Percentiles rank a stretch among this genome's conserved stretches.
Conservation (phyloP, 2,888 invertebrate species). For the Archaeoteleia sp. region DNA sequence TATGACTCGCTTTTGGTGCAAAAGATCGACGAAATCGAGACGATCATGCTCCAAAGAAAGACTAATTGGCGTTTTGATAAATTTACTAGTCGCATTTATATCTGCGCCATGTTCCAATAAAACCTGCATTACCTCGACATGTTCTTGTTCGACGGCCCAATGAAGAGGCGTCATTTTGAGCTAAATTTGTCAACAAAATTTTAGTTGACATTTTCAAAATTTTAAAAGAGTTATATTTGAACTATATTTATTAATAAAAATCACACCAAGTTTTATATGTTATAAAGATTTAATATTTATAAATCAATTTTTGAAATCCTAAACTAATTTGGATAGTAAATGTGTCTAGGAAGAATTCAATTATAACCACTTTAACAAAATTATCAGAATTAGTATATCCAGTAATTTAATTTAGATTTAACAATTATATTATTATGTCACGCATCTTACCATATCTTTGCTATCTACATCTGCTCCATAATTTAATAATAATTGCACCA, state of each 20-base stretch:
- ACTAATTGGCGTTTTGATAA: conserved; percentile 82
- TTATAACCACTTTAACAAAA: too few relatives aligned
- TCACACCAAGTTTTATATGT: too few relatives aligned
- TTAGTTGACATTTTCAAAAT: neutral
- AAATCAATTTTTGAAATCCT: too few relatives aligned
- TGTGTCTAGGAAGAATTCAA: too few relatives aligned
- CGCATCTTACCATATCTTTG: conserved; percentile 86
- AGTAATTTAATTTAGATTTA: too few relatives aligned
- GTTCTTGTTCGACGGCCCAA: conserved; percentile 93
- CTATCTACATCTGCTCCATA: conserved; percentile 85
- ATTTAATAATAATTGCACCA: conserved; percentile 82
- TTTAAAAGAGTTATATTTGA: too few relatives aligned
- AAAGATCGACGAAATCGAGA: conserved; percentile 78
- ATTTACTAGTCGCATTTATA: conserved; percentile 82
- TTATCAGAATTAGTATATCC: too few relatives aligned
- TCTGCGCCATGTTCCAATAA: conserved; percentile 86
- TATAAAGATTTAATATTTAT: too few relatives aligned
- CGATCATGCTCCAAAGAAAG: conserved; percentile 82
- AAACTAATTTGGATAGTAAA: too few relatives aligned
- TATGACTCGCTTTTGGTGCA: conserved; percentile 75
- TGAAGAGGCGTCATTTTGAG: conserved; percentile 93
- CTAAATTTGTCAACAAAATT: conserved; percentile 73
- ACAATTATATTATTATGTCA: too few relatives aligned
- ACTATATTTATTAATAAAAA: too few relatives aligned
- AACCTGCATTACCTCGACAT: conserved; percentile 81